Percentiles rank a stretch among this genome's conserved stretches.
Conservation (phyloP, 2,888 invertebrate species). For the Zelleria hepariella region DNA sequence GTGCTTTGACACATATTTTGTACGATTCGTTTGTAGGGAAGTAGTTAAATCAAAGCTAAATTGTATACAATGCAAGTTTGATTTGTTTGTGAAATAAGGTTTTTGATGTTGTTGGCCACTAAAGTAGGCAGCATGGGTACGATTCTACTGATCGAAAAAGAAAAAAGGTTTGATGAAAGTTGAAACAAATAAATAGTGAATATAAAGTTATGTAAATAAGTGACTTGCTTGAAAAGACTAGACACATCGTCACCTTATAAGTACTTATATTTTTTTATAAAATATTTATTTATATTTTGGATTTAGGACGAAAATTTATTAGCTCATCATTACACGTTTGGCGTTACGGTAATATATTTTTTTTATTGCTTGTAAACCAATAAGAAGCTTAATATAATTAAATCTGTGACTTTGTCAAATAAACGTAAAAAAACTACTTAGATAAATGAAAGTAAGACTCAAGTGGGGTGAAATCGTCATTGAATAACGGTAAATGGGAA, state of each 20-base stretch:
- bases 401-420: slow-evolving; percentile 36
- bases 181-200: not conserved
- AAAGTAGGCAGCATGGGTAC: not conserved
- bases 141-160: not conserved
- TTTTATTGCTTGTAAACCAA: not conserved
- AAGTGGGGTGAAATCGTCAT: not conserved
- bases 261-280: not conserved
- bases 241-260: slow-evolving; percentile 22
- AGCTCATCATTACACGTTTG: not conserved
- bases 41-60: too few relatives aligned
- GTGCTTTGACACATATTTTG: slow-evolving; percentile 50
- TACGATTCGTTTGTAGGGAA: slow-evolving; percentile 36
- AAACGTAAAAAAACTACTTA: slow-evolving; percentile 18
- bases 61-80: too few relatives aligned
- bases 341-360: not conserved
- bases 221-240: slow-evolving; percentile 28
- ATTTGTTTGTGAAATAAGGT: too few relatives aligned
- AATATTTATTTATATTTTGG: not conserved
- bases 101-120: too few relatives aligned
- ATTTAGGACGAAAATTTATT: slow-evolving; percentile 8
- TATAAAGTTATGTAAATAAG: not conserved
- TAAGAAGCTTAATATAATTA: slow-evolving; percentile 22
- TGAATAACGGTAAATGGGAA: not conserved
- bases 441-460: slow-evolving; percentile 8
- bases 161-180: not conserved